Conservation (phyloP, 2,797 vertebrate genomes). For the Cossypha polioptera region DNA sequence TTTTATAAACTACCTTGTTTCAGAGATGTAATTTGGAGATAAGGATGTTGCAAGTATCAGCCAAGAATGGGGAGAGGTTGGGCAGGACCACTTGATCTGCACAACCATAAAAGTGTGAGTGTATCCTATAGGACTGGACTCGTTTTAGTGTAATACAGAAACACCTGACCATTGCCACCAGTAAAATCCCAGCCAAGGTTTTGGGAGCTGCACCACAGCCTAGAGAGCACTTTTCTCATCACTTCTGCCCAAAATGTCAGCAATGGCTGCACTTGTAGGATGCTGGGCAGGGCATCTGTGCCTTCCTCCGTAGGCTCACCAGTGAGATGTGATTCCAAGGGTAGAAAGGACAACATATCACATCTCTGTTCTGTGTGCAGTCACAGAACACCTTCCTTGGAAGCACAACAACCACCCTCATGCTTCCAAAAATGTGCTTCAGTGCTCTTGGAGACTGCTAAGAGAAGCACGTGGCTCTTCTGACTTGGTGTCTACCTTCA, state of each 20-base stretch:
- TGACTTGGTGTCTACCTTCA: not conserved
- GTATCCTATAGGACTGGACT: not conserved
- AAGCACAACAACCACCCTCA: not conserved
- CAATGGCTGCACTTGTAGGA: not conserved
- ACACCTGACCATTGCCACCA: rapidly evolving
- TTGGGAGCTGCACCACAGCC: not conserved
- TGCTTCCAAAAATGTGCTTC: not conserved
- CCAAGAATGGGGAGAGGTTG: not conserved
- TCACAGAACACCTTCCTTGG: not conserved
- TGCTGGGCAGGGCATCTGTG: not conserved
- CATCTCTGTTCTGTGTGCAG: not conserved
- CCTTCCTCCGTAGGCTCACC: rapidly evolving
- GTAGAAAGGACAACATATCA: not conserved
- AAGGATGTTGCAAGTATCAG: not conserved
- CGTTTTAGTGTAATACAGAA: not conserved
- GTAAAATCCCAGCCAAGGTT: not conserved
- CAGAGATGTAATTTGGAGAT: not conserved
- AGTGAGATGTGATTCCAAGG: rapidly evolving
- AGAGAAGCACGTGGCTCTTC: not conserved
- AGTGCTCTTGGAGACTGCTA: not conserved
- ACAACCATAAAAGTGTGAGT: rapidly evolving
- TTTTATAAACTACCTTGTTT: not conserved
- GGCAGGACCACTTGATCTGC: not conserved
- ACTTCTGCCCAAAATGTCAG: not conserved
- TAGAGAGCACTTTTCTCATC: not conserved